These are phyloP conservation scores for Stenichneumon culpator DNA, from an alignment of 2,888 invertebrate genomes.

Conservation along the genomic window DNA sequence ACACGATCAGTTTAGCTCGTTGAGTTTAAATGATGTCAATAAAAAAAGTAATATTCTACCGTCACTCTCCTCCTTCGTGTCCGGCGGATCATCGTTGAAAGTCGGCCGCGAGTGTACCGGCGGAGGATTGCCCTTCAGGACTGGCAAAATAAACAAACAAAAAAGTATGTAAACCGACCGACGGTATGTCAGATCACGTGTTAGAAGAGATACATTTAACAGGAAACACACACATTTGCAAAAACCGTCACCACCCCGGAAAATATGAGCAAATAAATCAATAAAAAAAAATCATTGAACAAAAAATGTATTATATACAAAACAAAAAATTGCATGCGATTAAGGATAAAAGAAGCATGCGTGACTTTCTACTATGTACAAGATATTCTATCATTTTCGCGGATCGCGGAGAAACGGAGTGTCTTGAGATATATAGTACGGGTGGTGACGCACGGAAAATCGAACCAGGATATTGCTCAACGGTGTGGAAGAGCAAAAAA, in stretches of 20 bases:
- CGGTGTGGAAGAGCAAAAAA: constrained; percentile 10
- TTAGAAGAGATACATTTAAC: constrained; percentile 27
- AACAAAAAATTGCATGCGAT: constrained; percentile 39
- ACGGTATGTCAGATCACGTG: not conserved
- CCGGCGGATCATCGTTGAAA: constrained; percentile 82
- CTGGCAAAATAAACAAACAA: constrained; percentile 69
- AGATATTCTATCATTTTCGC: not conserved
- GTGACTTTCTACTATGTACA: not conserved
- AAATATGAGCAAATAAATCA: constrained; percentile 33
- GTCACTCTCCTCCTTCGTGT: constrained; percentile 84
- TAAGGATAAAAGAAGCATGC: constrained; percentile 29
- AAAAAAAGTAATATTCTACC: constrained; percentile 73
- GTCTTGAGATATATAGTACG: not conserved
- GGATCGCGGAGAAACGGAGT: not conserved
- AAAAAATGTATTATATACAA: constrained; percentile 9
- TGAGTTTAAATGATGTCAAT: not conserved
- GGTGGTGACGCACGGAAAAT: constrained; percentile 51
- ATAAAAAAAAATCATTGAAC: not conserved
- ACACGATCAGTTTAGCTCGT: not conserved
- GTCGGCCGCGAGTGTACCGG: constrained; percentile 81
- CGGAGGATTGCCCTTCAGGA: constrained; percentile 80
- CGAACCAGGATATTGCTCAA: constrained; percentile 14
- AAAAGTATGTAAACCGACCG: not conserved
- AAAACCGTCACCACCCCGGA: constrained; percentile 74
- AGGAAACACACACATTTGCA: constrained; percentile 24